These are phyloP conservation scores for Corynorhinus townsendii DNA, from an alignment of 2,113 vertebrate genomes.

Conservation along the genomic window DNA sequence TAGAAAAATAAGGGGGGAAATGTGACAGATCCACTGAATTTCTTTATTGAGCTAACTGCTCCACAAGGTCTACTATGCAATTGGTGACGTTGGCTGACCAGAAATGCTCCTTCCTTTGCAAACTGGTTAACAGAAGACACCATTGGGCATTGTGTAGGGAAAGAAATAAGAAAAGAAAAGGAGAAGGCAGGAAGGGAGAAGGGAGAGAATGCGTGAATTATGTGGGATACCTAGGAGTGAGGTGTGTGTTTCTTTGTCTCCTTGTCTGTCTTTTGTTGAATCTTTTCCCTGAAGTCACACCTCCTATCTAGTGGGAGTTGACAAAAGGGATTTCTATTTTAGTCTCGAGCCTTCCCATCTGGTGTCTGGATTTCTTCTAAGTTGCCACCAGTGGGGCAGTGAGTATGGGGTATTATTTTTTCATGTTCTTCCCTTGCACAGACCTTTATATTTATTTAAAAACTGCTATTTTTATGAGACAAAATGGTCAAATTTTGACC, in stretches of 20 bases:
- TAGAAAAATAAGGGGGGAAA: neutral
- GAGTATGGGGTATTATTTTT: neutral
- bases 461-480: neutral
- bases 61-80: neutral
- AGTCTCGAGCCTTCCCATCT: slow-evolving; percentile 30
- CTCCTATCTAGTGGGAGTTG: neutral
- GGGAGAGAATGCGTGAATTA: neutral
- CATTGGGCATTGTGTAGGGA: neutral
- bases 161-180: neutral
- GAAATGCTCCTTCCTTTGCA: neutral
- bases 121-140: neutral
- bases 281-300: slow-evolving; percentile 44
- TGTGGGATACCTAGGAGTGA: neutral
- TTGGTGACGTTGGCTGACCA: neutral
- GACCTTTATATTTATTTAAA: slow-evolving; percentile 14
- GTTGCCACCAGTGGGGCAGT: neutral
- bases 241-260: neutral
- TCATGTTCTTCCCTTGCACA: neutral
- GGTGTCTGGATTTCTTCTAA: slow-evolving; percentile 44
- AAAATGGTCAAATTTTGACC: neutral
- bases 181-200: neutral
- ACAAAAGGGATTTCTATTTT: slow-evolving; percentile 25
- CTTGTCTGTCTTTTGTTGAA: slow-evolving; percentile 21
- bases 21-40: neutral
- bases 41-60: neutral